These are phyloP conservation scores for Trididemnum clinides DNA, from an alignment of 23 tunicate genomes.

Conservation along the genomic window DNA sequence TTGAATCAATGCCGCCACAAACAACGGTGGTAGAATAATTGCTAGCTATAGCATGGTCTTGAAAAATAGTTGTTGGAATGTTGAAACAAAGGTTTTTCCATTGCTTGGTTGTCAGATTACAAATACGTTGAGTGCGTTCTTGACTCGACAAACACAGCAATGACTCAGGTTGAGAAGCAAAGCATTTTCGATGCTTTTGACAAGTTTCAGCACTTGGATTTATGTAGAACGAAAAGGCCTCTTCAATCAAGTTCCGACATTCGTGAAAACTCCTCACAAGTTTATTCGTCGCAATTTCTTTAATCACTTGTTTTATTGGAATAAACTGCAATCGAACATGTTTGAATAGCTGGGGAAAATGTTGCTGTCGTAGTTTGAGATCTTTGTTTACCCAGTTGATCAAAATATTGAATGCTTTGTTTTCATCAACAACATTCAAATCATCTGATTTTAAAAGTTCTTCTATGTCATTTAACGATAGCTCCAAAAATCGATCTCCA, in stretches of 20 bases:
- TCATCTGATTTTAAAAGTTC: neutral
- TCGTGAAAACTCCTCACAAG: neutral
- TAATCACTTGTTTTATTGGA: neutral
- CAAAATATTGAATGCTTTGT: neutral
- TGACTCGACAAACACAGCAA: neutral
- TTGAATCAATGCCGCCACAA: neutral
- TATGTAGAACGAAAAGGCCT: neutral
- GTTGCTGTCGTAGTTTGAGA: neutral
- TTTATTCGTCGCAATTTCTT: neutral
- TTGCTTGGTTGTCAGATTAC: neutral
- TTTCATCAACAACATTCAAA: neutral
- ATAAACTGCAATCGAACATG: neutral
- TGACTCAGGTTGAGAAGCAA: neutral
- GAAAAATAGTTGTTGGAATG: neutral
- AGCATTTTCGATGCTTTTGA: neutral
- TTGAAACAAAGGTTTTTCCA: neutral
- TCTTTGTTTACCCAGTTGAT: neutral
- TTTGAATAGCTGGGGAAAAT: neutral
- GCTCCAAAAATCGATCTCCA: neutral
- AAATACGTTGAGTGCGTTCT: neutral
- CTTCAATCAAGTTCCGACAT: neutral
- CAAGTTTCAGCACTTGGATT: neutral
- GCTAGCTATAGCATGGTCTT: neutral
- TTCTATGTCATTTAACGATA: neutral
- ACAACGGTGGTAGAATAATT: neutral